Base-by-base conservation (phyloP, 2,797 vertebrate species). In the Tolypeutes matacus region DNA sequence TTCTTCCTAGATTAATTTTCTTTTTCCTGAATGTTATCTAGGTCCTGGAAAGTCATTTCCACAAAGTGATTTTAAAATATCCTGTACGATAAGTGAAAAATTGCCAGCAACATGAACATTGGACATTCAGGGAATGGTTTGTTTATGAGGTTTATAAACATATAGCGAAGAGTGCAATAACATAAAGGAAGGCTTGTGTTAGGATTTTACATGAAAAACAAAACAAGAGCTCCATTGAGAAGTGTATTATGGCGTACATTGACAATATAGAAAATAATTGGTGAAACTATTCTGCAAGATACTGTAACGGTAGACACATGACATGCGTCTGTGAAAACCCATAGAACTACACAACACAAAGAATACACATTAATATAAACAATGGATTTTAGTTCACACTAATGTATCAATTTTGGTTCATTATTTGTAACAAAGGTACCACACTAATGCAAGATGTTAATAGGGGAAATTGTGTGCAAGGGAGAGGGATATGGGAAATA, bases 21-120 rank as follows among this genome's bases (percentile, higher is more conserved):
- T 56, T 17, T 20, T 51, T 51, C 46, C 49, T 53, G 51, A 46
- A 75, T 69, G 75, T 42, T 56, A 23, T 76, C 34, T 62, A 84
- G 39, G 62, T 78, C 65, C 76, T 73, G 58, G 88, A 90, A 94
- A 82, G 27, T n/a, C 21, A 12, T 91, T 89, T 81, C 80, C 51
- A 34, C 0, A 51, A 91, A 75, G 18, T 42, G n/a, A 67, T 76
- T 80, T 78, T 70, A 42, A 94, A 91, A 89, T 82, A 51, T 21
- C 64, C 70, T 51, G 3, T 31, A 25, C 21, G n/a, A 14, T 80
- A 86, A 46, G 14, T 80, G 56, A 62, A 72, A 86, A 49, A 15
- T 29, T 15, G 34, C 42, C 70, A 78, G 58, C 51, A 20, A 25
- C 10, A 11, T 29, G n/a, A 27, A 42, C 0, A 14, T 10, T 27